Conservation (phyloP, 2,797 vertebrate species). For the Oceanodroma leucorhoa region DNA sequence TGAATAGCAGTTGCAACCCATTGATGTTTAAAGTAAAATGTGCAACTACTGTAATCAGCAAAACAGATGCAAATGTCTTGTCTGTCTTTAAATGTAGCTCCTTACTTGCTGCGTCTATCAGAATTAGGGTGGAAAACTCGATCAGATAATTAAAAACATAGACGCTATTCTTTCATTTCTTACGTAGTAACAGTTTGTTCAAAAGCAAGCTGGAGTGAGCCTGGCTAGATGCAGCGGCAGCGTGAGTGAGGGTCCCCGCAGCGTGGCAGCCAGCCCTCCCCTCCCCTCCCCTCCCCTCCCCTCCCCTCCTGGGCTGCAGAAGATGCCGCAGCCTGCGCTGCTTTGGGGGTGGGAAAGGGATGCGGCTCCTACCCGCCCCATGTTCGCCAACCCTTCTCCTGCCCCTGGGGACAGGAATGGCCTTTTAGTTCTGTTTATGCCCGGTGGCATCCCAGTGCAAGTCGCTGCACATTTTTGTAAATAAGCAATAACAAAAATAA, state of each 20-base stretch:
- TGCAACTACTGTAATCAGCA: slow-evolving; percentile 32
- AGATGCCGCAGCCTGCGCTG: rapidly evolving
- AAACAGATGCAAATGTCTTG: slow-evolving; percentile 36
- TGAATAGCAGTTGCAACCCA: slow-evolving; percentile 65
- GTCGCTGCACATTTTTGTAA: not conserved
- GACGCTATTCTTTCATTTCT: not conserved
- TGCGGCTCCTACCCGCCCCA: rapidly evolving
- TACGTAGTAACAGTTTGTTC: not conserved
- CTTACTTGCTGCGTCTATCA: not conserved
- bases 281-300: not conserved
- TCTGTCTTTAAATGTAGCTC: not conserved
- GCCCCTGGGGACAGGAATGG: not conserved
- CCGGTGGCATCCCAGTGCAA: not conserved
- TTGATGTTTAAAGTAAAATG: slow-evolving; percentile 43
- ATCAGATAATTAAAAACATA: not conserved
- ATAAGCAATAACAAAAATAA: not conserved
- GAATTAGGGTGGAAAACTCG: not conserved
- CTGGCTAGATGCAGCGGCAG: not conserved
- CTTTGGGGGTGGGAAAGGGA: not conserved
- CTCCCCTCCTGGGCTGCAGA: not conserved
- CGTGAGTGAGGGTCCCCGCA: rapidly evolving
- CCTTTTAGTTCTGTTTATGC: not conserved
- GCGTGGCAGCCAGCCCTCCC: rapidly evolving
- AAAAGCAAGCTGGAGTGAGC: not conserved
- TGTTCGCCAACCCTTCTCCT: not conserved